phyloP scores from a whole-genome alignment of 1,140 invertebrate species.

The Stegodyphus mimosarum region DNA sequence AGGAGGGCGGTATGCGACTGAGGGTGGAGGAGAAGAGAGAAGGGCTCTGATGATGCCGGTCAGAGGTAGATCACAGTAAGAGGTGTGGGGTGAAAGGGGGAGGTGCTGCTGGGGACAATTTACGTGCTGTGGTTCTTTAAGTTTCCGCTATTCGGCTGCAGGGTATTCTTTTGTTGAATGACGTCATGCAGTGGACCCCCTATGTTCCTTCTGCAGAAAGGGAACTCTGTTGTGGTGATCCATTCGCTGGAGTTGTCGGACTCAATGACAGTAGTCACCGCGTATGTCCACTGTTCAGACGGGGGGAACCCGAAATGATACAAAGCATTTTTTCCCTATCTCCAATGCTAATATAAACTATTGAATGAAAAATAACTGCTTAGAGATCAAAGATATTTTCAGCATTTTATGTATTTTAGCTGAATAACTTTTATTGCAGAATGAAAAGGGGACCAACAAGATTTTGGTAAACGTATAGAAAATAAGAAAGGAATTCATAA shows the following conservation, averaged over 20 bases:
- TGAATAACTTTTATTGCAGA: no score
- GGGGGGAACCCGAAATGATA: no score
- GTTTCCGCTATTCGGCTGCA: slow-evolving; percentile 14
- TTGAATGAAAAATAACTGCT: no score
- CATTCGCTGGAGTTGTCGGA: neutral
- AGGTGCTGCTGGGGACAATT: slow-evolving; percentile 3
- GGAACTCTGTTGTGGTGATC: slow-evolving; percentile 1
- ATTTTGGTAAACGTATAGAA: no score
- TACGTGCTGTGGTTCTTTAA: slow-evolving; percentile 56
- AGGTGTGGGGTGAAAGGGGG: neutral
- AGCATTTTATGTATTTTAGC: no score
- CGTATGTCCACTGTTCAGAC: no score
- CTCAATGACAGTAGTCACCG: neutral
- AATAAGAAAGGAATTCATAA: no score
- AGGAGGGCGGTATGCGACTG: neutral
- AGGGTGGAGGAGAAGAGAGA: neutral
- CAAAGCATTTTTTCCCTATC: no score
- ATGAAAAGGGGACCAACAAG: no score
- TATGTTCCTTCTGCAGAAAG: neutral
- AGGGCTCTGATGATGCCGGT: neutral
- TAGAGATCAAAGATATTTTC: no score
- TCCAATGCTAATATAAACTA: no score
- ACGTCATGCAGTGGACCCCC: slow-evolving; percentile 30
- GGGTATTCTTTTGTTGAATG: slow-evolving; percentile 25
- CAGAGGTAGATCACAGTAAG: slow-evolving; percentile 17